Base-by-base conservation (phyloP, 2,797 vertebrate species). In the Carduelis carduelis region DNA sequence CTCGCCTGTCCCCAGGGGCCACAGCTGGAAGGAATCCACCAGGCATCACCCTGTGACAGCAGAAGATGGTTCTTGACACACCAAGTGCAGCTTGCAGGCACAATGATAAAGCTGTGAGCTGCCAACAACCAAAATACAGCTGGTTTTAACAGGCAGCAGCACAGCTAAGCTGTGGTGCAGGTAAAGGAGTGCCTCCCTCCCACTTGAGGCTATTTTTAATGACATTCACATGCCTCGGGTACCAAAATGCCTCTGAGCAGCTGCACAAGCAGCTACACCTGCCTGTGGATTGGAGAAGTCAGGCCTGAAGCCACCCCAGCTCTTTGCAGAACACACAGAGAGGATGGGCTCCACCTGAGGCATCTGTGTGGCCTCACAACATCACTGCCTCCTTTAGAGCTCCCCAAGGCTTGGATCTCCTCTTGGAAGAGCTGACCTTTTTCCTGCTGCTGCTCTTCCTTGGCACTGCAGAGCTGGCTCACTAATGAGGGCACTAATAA, bases 401-500 rank as follows among this genome's bases (percentile, higher is more conserved):
- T 84, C 63, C 77, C 82, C 66, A 9, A 80, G 64, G 56, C 76
- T 49, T 70, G 23, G 61, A 76, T 65, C 55, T 76, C 44, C 52
- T 75, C 79, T 75, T 41, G 59, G 80, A 89, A 79, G 55, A 76
- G 7, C 43, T 74, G 37, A 84, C 59, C 63, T 82, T 89, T 30
- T 76, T 79, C 69, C 88, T 82, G 83, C 66, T 5, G 2, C 83
- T 14, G 53, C 64, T 57, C 53, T 55, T 79, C 55, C 63, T 72
- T 23, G 63, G 87, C 44, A 63, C 90, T 81, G 50, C 4, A 3
- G 46, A 88, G 55, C 27, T 24, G 43, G 26, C 88, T 94, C 59
- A 2, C 77, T 95, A 90, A 93, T 49, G 32, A 95, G 77, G 55
- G 35, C 10, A 6, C 70, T 91, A 93, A 64, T 68, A 95, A 94